Conservation (phyloP, 1,140 invertebrate species). For the Gryllus bimaculatus region DNA sequence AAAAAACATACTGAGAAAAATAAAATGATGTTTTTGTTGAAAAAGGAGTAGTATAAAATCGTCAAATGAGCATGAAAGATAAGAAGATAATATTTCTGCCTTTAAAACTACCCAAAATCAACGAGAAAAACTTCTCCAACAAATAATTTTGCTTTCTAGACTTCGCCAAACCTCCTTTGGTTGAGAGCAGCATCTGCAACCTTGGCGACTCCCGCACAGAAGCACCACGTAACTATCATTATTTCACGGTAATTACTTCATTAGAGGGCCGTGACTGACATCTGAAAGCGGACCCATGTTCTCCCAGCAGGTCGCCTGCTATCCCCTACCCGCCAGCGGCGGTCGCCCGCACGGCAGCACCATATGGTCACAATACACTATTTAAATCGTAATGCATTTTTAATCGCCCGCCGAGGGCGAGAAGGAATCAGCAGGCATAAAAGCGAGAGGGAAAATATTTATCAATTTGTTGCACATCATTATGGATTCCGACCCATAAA, state of each 20-base stretch:
- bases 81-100: too few relatives aligned
- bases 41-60: too few relatives aligned
- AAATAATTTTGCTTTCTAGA: too few relatives aligned
- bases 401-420: neutral
- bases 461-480: neutral
- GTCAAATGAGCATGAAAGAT: too few relatives aligned
- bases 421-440: neutral
- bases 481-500: neutral
- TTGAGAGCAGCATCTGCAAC: too few relatives aligned
- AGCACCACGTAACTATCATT: neutral
- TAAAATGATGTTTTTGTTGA: too few relatives aligned
- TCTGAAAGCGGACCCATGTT: neutral
- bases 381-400: neutral
- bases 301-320: neutral
- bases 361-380: conserved; percentile 1
- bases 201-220: too few relatives aligned
- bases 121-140: too few relatives aligned
- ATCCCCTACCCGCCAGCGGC: too few relatives aligned
- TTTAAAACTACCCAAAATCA: too few relatives aligned
- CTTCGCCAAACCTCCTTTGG: too few relatives aligned
- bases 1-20: too few relatives aligned
- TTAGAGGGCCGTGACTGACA: neutral
- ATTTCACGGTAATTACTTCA: neutral
- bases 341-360: neutral
- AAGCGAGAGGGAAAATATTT: neutral